phyloP scores from a whole-genome alignment of 2,797 vertebrate species.

The Alfaro cultratus region DNA sequence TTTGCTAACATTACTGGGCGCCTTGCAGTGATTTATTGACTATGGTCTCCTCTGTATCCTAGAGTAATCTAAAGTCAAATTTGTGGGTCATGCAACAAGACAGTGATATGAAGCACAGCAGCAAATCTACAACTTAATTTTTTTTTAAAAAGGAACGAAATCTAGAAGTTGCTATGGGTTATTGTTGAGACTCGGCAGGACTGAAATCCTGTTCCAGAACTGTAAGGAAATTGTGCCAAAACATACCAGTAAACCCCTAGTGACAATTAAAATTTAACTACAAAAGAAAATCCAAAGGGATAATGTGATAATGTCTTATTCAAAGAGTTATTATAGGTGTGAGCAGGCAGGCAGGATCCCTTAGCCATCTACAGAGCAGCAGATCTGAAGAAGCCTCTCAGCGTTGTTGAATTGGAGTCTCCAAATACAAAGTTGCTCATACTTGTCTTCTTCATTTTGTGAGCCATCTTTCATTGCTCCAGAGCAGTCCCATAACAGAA shows the following conservation, averaged over 20 bases:
- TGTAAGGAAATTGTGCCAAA: neutral
- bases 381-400: neutral
- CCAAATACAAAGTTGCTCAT: neutral
- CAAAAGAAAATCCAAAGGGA: neutral
- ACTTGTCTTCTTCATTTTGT: neutral
- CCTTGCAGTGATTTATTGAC: neutral
- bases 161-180: neutral
- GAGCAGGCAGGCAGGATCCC: neutral
- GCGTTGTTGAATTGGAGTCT: neutral
- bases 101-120: neutral
- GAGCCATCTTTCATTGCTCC: neutral
- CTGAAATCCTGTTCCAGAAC: neutral
- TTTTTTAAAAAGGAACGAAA: neutral
- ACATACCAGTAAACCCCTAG: neutral
- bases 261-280: neutral
- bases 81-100: neutral
- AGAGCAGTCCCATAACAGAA: neutral
- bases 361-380: neutral
- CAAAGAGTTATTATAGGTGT: neutral
- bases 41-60: neutral
- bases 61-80: neutral
- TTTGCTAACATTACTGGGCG: neutral
- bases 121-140: neutral
- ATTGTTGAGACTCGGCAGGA: neutral
- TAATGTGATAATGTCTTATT: neutral